phyloP scores from a whole-genome alignment of 2,797 vertebrate species.

The Periparus ater region DNA sequence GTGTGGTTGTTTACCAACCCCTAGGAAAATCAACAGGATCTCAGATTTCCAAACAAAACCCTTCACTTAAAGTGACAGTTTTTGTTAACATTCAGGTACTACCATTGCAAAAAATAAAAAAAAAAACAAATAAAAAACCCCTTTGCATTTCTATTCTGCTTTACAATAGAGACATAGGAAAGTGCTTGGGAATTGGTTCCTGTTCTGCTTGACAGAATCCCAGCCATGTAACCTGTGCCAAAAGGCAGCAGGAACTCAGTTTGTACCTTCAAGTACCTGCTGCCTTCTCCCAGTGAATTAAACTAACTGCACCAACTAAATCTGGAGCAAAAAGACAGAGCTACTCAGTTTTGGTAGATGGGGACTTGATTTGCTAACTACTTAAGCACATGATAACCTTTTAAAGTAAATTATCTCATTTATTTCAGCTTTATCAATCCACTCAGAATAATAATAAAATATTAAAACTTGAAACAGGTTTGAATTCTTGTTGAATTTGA shows the following conservation, averaged over 20 bases:
- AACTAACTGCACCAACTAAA: neutral
- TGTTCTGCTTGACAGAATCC: neutral
- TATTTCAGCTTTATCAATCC: constrained; percentile 22
- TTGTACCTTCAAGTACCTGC: neutral
- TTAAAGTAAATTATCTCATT: constrained; percentile 18
- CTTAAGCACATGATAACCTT: neutral
- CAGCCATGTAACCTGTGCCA: neutral
- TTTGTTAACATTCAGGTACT: neutral
- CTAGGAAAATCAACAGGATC: neutral
- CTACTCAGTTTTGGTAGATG: neutral
- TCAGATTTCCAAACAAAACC: neutral
- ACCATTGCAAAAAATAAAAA: neutral
- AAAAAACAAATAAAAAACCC: neutral
- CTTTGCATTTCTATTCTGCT: neutral
- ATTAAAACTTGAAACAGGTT: constrained; percentile 32
- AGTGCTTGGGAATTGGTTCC: neutral
- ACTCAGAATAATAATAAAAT: constrained; percentile 45
- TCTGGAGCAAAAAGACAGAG: neutral
- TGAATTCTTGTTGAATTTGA: constrained; percentile 18
- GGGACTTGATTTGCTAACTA: neutral
- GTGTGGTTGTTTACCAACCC: neutral
- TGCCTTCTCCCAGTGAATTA: neutral
- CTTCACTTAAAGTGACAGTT: neutral
- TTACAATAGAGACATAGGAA: neutral
- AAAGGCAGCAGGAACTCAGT: neutral